Base-by-base conservation (phyloP, 2,113 vertebrate species). In the Pluvialis apricaria region DNA sequence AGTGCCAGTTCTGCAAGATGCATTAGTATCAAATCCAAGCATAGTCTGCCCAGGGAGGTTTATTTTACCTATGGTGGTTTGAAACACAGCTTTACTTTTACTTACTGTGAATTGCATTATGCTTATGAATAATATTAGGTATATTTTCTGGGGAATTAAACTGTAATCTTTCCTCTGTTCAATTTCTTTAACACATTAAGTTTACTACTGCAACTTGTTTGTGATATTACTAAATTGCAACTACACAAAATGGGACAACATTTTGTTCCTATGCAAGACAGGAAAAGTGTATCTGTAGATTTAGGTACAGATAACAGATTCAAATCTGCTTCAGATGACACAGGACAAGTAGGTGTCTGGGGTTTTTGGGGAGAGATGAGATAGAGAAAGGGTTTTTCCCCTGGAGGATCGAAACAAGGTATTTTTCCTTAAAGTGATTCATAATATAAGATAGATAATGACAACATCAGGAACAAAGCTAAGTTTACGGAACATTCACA, bases 161-260 rank as follows among this genome's bases (percentile, higher is more conserved):
- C 14, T 49, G 84, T 78, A 72, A 86, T 79, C 65, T 84, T 79
- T 85, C 42, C 86, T 72, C 84, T 77, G 70, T 82, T 92, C 58
- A 66, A 82, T 45, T 94, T 90, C 47, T 92, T 91, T 52, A 91
- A 77, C 14, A 73, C 31, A 47, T 64, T 90, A 51, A 26, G 12
- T 91, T 92, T 95, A 91, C 78, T 78, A 38, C n/a, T 57, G 55
- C 47, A 76, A 82, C 47, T 83, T 92, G 58, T 92, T 89, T 85
- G 87, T 90, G 66, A 62, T 82, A 62, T 42, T 80, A 85, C 42
- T 80, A 69, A 87, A 94, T 71, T 73, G 89, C 81, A 92, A 14
- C 88, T 83, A 77, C 62, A 95, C 86, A 96, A 97, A 96, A 44
- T 90, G 92, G 92, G 94, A 94, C 91, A 97, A 95, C n/a, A 70